Conservation (phyloP, 2,113 vertebrate species). For the Cololabis saira region DNA sequence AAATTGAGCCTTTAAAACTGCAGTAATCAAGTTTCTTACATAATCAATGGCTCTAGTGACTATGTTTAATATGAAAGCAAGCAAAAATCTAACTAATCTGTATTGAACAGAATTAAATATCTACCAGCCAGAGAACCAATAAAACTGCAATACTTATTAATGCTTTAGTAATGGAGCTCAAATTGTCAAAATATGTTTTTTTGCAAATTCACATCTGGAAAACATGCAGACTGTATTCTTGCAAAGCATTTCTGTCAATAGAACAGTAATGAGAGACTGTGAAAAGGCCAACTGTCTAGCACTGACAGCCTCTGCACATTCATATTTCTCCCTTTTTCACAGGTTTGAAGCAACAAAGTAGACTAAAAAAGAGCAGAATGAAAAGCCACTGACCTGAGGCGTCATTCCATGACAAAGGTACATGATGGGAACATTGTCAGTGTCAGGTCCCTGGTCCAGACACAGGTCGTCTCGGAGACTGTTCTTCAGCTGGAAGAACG, state of each 20-base stretch:
- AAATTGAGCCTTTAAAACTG: background rate
- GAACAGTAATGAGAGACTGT: constrained; percentile 1
- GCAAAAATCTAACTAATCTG: background rate
- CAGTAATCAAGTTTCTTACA: background rate
- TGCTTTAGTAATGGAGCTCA: no score
- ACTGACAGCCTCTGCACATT: background rate
- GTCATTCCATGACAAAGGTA: constrained; percentile 95
- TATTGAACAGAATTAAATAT: background rate
- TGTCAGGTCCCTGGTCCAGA: constrained; percentile 94
- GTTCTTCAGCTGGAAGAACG: constrained; percentile 88
- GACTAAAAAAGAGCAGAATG: background rate
- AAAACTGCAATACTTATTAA: no score
- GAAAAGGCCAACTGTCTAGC: constrained; percentile 1
- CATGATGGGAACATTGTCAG: constrained; percentile 93
- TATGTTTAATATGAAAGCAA: background rate
- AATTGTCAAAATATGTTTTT: no score
- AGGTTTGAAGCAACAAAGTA: background rate
- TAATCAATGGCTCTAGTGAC: no score
- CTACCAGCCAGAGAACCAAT: no score
- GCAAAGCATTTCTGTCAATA: background rate
- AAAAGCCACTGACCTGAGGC: constrained; percentile 88
- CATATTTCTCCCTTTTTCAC: background rate
- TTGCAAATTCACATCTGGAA: no score
- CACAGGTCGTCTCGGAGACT: constrained; percentile 90
- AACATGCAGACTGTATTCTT: background rate